A percentile compares a stretch with the other conserved stretches of the same genome.
phyloP scores from a whole-genome alignment of 2,888 invertebrate genomes.

The Idaea biselata region DNA sequence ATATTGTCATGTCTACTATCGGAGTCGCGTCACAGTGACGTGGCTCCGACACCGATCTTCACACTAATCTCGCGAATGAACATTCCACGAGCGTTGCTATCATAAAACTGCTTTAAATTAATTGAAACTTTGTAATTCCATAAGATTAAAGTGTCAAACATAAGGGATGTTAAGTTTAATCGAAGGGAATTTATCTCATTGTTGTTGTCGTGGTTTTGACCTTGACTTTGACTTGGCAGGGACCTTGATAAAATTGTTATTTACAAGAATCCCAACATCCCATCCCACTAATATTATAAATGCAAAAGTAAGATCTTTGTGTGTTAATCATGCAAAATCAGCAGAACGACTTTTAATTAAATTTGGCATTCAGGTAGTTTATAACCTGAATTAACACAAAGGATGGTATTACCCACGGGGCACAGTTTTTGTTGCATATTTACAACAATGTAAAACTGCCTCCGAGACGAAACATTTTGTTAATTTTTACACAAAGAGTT shows the following conservation, averaged over 20 bases:
- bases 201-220: neutral
- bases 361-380: too few species aligned
- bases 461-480: too few species aligned
- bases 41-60: neutral
- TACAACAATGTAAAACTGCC: too few species aligned
- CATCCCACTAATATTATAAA: too few species aligned
- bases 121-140: neutral
- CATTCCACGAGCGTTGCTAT: neutral
- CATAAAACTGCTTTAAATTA: neutral
- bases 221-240: neutral
- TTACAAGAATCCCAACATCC: neutral
- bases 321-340: too few species aligned
- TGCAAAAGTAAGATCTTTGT: too few species aligned
- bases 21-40: neutral
- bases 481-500: too few species aligned
- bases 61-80: neutral
- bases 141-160: slow-evolving; percentile 1
- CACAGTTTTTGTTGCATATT: too few species aligned
- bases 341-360: too few species aligned
- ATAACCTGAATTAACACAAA: too few species aligned
- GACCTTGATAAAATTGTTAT: neutral
- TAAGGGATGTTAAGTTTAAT: neutral
- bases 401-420: too few species aligned
- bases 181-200: neutral
- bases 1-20: neutral